phyloP scores from a whole-genome alignment of 2,797 vertebrate species.

The Molossus molossus region DNA sequence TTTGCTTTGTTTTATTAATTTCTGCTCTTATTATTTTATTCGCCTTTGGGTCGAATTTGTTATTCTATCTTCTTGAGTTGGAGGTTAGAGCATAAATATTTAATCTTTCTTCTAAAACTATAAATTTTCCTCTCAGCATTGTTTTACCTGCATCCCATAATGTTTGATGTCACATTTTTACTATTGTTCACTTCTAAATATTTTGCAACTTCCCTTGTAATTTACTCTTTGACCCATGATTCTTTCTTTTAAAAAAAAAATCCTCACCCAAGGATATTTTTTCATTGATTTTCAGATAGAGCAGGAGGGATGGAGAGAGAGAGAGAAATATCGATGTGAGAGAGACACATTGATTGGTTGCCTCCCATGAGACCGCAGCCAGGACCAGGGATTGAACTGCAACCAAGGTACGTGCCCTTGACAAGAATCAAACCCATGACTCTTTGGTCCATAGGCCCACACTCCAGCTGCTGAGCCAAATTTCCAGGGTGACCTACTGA shows the following conservation, averaged over 20 bases:
- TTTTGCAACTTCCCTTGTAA: neutral
- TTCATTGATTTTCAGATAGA: too few relatives aligned
- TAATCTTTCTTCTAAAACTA: conserved; percentile 2
- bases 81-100: neutral
- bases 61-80: conserved; percentile 39
- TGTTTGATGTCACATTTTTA: neutral
- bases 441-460: too few relatives aligned
- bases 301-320: too few relatives aligned
- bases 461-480: too few relatives aligned
- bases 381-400: too few relatives aligned
- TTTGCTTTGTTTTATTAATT: conserved; percentile 23
- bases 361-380: too few relatives aligned
- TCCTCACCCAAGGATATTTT: too few relatives aligned
- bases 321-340: too few relatives aligned
- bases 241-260: too few relatives aligned
- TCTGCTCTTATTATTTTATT: neutral
- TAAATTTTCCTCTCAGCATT: neutral
- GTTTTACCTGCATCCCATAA: neutral
- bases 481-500: neutral
- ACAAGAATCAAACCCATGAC: too few relatives aligned
- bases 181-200: neutral
- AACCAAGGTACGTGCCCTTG: too few relatives aligned
- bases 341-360: too few relatives aligned
- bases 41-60: conserved; percentile 30
- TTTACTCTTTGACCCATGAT: neutral